Evolutionary conservation across 2,888 invertebrate species (phyloP).

Genomic region (Elegia similella): DNA sequence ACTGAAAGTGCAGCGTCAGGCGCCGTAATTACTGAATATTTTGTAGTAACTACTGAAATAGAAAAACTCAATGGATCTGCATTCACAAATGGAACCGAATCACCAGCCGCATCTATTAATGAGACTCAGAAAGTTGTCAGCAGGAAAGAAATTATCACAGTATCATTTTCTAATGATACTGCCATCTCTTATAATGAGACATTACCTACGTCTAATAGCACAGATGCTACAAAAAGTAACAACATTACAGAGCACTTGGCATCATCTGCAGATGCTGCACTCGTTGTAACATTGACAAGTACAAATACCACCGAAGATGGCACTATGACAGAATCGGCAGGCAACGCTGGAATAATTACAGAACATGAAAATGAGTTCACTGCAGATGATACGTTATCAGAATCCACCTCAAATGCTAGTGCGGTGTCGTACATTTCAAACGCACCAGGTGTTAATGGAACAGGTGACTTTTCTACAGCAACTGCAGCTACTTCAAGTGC

Average conservation of each 20-base stretch:
- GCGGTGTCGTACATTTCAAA: background rate
- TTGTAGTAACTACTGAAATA: constrained; percentile 1
- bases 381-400: background rate
- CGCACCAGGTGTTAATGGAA: background rate
- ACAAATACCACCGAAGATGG: background rate
- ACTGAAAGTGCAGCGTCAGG: background rate
- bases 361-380: background rate
- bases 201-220: background rate
- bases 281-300: background rate
- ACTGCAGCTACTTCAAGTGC: background rate
- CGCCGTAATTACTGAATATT: background rate
- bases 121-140: background rate
- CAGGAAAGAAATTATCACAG: background rate
- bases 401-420: background rate
- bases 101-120: background rate
- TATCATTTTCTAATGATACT: background rate
- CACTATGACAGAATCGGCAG: background rate
- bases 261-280: background rate
- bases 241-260: background rate
- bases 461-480: background rate
- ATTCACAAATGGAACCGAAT: background rate
- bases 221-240: background rate
- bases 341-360: background rate
- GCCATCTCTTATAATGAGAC: background rate
- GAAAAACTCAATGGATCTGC: background rate